Evolutionary conservation across 2,888 invertebrate genomes (phyloP), one percentile per base, ranked within the genome.

Genomic region (Drosophila borealis): DNA sequence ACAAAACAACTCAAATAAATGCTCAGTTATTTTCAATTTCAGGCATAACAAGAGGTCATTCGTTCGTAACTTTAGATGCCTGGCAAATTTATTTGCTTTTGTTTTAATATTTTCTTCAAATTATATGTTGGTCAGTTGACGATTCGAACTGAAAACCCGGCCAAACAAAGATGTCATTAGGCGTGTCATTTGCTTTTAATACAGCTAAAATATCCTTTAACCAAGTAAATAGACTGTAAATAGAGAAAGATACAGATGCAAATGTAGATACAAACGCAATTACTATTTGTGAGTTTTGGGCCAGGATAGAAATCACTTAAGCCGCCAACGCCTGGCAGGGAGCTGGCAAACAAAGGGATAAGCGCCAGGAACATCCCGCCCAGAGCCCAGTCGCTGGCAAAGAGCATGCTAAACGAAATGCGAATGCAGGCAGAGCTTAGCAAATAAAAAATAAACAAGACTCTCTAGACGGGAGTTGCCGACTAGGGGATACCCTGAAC

Each of bases 281-380:
- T 66, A 65, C 48, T 49, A 45, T 53, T 48, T 49, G 54, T 54
- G 25, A 53, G 19, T 64, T 61, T 46, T 45, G 57, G 33, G 17
- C 11, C 34, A 3, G 51, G 17, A 53, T 46, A 33, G 42, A 79
- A 70, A 74, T 75, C 64, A 70, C 70, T 79, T 79, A 77, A 70
- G 75, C 60, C 44, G 33, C 14, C 49, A 21, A 37, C 29, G 45
- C 19, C 8, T 33, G 21, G 14, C 46, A 6, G 56, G 49, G 53
- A 65, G 50, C 39, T 36, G 36, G 50, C 57, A 74, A 53, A 63
- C 69, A 66, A 55, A 39, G 46, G 55, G 61, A 60, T 61, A 69
- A 69, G n/a, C 39, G 54, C 1, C 49, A 45, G 39, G 21, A 54
- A 21, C 17, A 17, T 1, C 17, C 17, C 17, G 17, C 17, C 17